Percentiles rank a stretch among this genome's conserved stretches.
Evolutionary conservation across 2,888 invertebrate species (phyloP).

Genomic region (Plagodis pulveraria): DNA sequence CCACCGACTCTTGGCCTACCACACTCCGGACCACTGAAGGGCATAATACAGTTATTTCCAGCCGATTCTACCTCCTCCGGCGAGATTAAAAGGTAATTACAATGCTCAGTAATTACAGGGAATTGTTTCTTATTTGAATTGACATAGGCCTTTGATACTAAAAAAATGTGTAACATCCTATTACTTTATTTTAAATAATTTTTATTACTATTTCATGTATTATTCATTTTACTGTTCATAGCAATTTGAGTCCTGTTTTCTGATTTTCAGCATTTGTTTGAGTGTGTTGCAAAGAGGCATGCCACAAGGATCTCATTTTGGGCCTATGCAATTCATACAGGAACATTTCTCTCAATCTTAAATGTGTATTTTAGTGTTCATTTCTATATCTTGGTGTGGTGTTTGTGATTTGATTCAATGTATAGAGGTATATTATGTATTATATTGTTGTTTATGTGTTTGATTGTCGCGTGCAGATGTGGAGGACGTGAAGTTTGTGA

Average conservation of each 20-base stretch:
- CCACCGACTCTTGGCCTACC: slow-evolving; percentile 79
- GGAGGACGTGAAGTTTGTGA: slow-evolving; percentile 99
- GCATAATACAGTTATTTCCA: slow-evolving; percentile 84
- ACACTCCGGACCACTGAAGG: slow-evolving; percentile 82
- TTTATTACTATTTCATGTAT: not conserved
- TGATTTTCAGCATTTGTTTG: not conserved
- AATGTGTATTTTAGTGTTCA: slow-evolving; percentile 12
- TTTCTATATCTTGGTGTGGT: slow-evolving; percentile 29
- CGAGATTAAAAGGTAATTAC: slow-evolving; percentile 67
- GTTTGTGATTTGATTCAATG: slow-evolving; percentile 25
- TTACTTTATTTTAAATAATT: not conserved
- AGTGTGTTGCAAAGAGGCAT: slow-evolving; percentile 10
- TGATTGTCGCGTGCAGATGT: slow-evolving; percentile 89
- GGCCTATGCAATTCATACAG: slow-evolving; percentile 19
- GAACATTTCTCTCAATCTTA: slow-evolving; percentile 35
- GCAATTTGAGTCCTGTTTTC: too few relatives aligned
- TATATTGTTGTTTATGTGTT: slow-evolving; percentile 18
- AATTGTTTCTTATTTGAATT: slow-evolving; percentile 34
- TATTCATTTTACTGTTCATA: not conserved
- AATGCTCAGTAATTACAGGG: slow-evolving; percentile 35
- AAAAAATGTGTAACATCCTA: not conserved
- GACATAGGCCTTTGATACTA: slow-evolving; percentile 26
- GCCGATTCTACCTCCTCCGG: slow-evolving; percentile 48
- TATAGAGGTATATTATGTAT: slow-evolving; percentile 1
- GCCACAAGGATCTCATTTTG: slow-evolving; percentile 28